Base-by-base conservation (phyloP, 2,797 vertebrate genomes). In the Sebastes melanostomus region DNA sequence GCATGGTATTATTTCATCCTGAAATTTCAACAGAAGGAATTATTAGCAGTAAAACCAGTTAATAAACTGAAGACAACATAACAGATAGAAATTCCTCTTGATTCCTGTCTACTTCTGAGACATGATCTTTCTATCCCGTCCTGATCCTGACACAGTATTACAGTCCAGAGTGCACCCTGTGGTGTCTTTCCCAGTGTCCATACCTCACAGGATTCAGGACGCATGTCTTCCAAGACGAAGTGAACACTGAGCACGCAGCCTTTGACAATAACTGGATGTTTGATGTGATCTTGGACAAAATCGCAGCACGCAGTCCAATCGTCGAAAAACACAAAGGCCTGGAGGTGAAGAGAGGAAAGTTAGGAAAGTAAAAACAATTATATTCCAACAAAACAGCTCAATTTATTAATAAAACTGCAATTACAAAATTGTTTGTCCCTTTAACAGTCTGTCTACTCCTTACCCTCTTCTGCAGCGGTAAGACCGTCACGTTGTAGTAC, bases 381-480 rank as follows among this genome's bases (percentile, higher is more conserved):
- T 2, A 46, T n/a, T 52, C 20, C 18, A 62, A 22, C 14, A 58
- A 12, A 30, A 18, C 24, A 38, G 5, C 5, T 72, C 9, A 4
- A 61, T 42, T 42, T 55, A 14, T 46, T 46, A 36, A 4, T 13
- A 25, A 30, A 14, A 42, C 1, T 5, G 0, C 10, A 14, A 10
- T n/a, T 7, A 2, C 6, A 6, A 27, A 20, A 52, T 10, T 13
- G 6, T 55, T 13, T 59, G 29, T 60, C 2, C 8, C 3, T 30
- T 3, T 30, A n/a, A 52, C 18, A 20, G 50, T 52, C 20, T 10
- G 50, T 52, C 50, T n/a, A n/a, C 20, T 52, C 50, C 83, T 89
- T 4, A 94, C 93, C 92, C 92, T 88, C 74, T 78, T 88, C 86
- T 94, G 92, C 30, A 92, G 83, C 0, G 86, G 6, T 8, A 93